Evolutionary conservation across 2,113 vertebrate genomes (phyloP).

Genomic region (Podarcis muralis): DNA sequence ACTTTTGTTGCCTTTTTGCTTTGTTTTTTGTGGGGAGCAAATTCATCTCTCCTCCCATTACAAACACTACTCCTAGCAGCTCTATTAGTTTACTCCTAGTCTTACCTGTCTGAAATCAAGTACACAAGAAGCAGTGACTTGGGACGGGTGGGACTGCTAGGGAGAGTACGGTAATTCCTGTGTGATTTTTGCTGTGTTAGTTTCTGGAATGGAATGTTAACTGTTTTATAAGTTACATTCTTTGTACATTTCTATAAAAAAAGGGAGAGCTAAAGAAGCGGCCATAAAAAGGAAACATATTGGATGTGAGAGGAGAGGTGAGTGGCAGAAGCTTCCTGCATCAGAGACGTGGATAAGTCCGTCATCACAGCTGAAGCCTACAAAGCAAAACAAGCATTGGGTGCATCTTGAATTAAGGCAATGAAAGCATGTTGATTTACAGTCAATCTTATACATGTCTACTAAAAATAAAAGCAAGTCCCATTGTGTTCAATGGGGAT

Average conservation of each 20-base stretch:
- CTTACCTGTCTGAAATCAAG: not conserved
- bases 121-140: not conserved
- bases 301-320: not conserved
- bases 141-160: not conserved
- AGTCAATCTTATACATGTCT: not conserved
- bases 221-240: too few relatives aligned
- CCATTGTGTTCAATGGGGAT: not conserved
- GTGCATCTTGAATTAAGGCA: not conserved
- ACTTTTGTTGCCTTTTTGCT: too few relatives aligned
- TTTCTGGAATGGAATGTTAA: too few relatives aligned
- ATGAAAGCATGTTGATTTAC: not conserved
- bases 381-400: too few relatives aligned
- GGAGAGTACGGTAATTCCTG: not conserved
- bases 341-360: not conserved
- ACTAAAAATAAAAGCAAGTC: not conserved
- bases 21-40: too few relatives aligned
- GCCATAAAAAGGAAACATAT: too few relatives aligned
- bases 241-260: too few relatives aligned
- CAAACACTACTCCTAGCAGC: too few relatives aligned
- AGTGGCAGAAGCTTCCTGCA: too few relatives aligned
- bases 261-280: not conserved
- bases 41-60: too few relatives aligned
- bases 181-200: too few relatives aligned
- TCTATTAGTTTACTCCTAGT: too few relatives aligned
- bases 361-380: not conserved